Percentiles rank a stretch among this genome's conserved stretches.
phyloP scores from a whole-genome alignment of 2,888 invertebrate genomes.

The Harpalus rufipes region DNA sequence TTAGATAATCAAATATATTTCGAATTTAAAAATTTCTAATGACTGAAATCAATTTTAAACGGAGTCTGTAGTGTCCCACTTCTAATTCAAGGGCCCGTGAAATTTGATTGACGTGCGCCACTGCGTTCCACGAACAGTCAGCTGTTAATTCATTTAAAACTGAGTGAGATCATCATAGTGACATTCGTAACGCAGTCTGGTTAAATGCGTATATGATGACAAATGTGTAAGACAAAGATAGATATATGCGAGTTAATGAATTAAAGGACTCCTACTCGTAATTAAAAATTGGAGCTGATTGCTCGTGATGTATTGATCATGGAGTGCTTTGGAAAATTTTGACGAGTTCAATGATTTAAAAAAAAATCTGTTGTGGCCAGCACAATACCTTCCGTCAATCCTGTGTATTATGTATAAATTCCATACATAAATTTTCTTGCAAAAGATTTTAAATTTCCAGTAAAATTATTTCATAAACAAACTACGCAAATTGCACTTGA shows the following conservation, averaged over 20 bases:
- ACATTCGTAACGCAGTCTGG: slow-evolving; percentile 7
- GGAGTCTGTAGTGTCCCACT: slow-evolving; percentile 69
- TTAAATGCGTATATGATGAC: slow-evolving; percentile 17
- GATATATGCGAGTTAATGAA: slow-evolving; percentile 25
- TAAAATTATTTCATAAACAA: no score
- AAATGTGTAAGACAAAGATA: slow-evolving; percentile 13
- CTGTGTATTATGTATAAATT: no score
- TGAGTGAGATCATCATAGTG: slow-evolving; percentile 49
- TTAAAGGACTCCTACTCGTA: slow-evolving; percentile 39
- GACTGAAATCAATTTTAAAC: no score
- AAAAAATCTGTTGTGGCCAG: no score
- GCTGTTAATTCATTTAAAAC: slow-evolving; percentile 52
- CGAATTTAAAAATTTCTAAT: background rate
- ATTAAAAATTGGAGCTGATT: slow-evolving; percentile 27
- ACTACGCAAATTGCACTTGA: no score
- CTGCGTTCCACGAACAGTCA: slow-evolving; percentile 60
- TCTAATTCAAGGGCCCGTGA: background rate
- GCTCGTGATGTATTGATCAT: slow-evolving; percentile 17
- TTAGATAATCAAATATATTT: background rate
- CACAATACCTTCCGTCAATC: no score
- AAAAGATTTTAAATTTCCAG: no score
- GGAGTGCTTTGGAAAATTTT: background rate
- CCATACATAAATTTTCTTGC: no score
- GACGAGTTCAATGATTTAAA: background rate
- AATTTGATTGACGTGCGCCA: slow-evolving; percentile 30